Base-by-base conservation (phyloP, 1,140 invertebrate genomes). In the Acromyrmex echinatior region DNA sequence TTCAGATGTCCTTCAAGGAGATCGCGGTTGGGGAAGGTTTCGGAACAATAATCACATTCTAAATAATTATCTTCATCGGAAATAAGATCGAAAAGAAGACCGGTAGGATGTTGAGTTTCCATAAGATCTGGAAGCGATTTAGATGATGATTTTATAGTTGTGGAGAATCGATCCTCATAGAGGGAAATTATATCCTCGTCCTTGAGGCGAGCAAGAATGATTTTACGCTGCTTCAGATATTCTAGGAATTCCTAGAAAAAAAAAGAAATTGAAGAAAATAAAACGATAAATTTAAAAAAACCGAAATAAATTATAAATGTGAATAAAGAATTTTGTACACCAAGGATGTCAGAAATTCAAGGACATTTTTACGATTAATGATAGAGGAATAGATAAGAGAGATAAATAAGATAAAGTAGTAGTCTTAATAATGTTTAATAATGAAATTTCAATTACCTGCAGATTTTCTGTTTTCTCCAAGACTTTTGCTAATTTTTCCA, bases 41-140 rank as follows among this genome's bases (percentile, higher is more conserved):
- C 81, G 14, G 93, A 86, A 74, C 95, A 95, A 86, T 95, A 95
- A 71, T 95, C 95, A 68, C 95, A 95, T 16, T 95, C 94, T 1
- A 94, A 82, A 31, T 84, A 92, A 53, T 91, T 63, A 39, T 92
- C 92, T 3, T 92, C 35, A 0, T 39, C 88, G 7, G 73, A 82
- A 65, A 93, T 89, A 70, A 79, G 80, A 79, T 39, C 88, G 7
- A 70, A 82, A 65, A 93, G 90, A 70, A 79, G 80, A 79, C 91
- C 86, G 2, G n/a, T 53, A 16, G 87, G 73, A 10, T 62, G 70
- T 5, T 62, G 77, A 39, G 86, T 87, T 14, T 93, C 89, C 7
- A 92, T 92, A 49, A 91, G 73, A 45, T 93, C 92, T 3, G 92
- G 92, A 1, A 92, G 88, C 45, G 60, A 90, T 45, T 92, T 92